A percentile compares a stretch with the other conserved stretches of the same genome.
phyloP scores from a whole-genome alignment of 1,140 invertebrate genomes.

The Brachionus rotundiformis region DNA sequence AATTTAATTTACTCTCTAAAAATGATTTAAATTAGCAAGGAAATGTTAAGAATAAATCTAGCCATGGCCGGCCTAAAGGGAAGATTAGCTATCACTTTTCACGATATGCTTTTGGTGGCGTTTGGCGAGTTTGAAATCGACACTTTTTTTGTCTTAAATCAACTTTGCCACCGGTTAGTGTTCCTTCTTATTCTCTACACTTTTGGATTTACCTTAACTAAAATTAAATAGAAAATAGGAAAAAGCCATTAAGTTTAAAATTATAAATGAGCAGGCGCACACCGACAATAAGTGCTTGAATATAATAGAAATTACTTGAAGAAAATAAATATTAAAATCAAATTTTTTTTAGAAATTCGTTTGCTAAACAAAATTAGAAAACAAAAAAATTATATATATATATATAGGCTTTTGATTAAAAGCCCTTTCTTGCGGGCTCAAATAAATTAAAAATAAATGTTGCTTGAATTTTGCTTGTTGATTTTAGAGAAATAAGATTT shows the following conservation, averaged over 20 bases:
- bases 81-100: too few species aligned
- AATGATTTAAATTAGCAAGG: too few species aligned
- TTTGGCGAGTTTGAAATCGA: too few species aligned
- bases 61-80: too few species aligned
- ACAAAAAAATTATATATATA: background rate
- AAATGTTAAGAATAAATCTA: too few species aligned
- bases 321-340: slow-evolving; percentile 4
- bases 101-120: too few species aligned
- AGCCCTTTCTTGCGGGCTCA: background rate
- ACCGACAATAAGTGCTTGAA: background rate
- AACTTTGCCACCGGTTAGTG: too few species aligned
- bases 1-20: too few species aligned
- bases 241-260: background rate
- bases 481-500: slow-evolving; percentile 14
- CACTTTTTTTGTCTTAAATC: too few species aligned
- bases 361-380: background rate
- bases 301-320: background rate
- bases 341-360: background rate
- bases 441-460: slow-evolving; percentile 15
- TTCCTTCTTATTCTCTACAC: too few species aligned
- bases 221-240: too few species aligned
- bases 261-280: background rate
- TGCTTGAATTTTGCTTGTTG: background rate
- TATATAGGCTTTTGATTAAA: slow-evolving; percentile 15
- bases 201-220: too few species aligned